Base-by-base conservation (phyloP, 2,797 vertebrate species). In the Phyllotis vaccarum region DNA sequence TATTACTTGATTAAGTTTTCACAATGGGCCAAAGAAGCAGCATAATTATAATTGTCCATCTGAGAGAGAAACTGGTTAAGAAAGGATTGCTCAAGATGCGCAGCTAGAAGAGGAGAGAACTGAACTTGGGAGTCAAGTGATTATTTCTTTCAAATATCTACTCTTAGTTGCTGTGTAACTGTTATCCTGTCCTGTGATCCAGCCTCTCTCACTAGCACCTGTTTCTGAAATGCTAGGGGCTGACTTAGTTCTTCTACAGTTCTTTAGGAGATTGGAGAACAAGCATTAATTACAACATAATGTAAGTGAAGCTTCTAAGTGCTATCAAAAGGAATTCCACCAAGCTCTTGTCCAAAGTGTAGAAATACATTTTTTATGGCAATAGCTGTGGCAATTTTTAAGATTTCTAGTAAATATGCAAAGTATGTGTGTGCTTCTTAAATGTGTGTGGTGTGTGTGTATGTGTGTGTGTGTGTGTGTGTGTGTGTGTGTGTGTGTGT, bases 261-360 rank as follows among this genome's bases (percentile, higher is more conserved):
- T 92, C 49, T 34, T 78, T 87, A 94, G 80, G 89, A 85, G 24
- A 78, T 9, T 66, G 6, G 78, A 52, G 29, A 75, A 81, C 13
- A 85, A 74, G 14, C 40, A 86, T 80, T 92, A 91, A 93, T 93
- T 96, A 29, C 43, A 87, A 72, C 24, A 82, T 90, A 91, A 75
- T 90, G 70, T 11, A 86, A 92, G n/a, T 64, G 83, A 54, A 93
- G 52, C 34, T 95, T 95, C 70, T 85, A 89, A 86, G 24, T 79
- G 14, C 7, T 70, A 19, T 95, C 93, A 94, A 90, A 90, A 29
- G 56, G 40, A 92, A 95, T 82, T 89, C 92, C 40, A 24, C 89
- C 90, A 93, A 70, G 49, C 34, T 64, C 43, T 85, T 95, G 64
- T 90, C 62, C 43, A 93, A 96, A 88, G 78, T 95, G 72, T 43